Base-by-base conservation (phyloP, 2,888 invertebrate genomes). In the Torymus texanus region DNA sequence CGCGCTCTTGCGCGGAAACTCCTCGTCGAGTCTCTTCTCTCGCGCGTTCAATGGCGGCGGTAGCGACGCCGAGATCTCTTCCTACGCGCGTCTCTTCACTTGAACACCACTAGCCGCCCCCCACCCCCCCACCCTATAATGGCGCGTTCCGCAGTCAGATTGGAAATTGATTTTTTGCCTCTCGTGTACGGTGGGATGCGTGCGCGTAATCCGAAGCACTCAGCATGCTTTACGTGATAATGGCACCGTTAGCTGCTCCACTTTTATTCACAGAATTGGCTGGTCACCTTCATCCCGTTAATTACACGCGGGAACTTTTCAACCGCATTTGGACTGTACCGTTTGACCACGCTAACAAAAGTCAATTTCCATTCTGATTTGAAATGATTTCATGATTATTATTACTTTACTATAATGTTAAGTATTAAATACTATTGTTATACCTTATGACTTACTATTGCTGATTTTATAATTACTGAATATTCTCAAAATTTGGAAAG, bases 111-210 rank as follows among this genome's bases (percentile, higher is more conserved):
- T 8, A 41, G 8, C 41, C 29, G 8, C 41, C 29, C 29, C 41
- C 41, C 41, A 41, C 41, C 18, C 50, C 18, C 11, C 29, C 53
- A 70, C 62, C 51, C 68, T 24, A 10, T 11, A 18, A 55, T 56
- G 50, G 56, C 62, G 59, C 24, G 16, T 66, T 78, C 53, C 61
- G 58, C 1, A 56, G 4, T 59, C 21, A 11, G 29, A 65, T 66
- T 75, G 68, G 56, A 80, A 71, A 78, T 80, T 80, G 74, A 74
- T 74, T 80, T 73, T 77, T 66, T 56, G 58, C 59, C 0, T 56
- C 12, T 13, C 24, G 41, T 67, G 14, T 18, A n/a, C 41, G 16
- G 16, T 51, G 2, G 16, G 21, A 24, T 61, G 24, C 8, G 53
- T 3, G 11, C n/a, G 58, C 12, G n/a, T 55, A 8, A 24, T 16